These are phyloP conservation scores for Dinocampus coccinellae DNA, from an alignment of 2,888 invertebrate species.

Conservation along the genomic window DNA sequence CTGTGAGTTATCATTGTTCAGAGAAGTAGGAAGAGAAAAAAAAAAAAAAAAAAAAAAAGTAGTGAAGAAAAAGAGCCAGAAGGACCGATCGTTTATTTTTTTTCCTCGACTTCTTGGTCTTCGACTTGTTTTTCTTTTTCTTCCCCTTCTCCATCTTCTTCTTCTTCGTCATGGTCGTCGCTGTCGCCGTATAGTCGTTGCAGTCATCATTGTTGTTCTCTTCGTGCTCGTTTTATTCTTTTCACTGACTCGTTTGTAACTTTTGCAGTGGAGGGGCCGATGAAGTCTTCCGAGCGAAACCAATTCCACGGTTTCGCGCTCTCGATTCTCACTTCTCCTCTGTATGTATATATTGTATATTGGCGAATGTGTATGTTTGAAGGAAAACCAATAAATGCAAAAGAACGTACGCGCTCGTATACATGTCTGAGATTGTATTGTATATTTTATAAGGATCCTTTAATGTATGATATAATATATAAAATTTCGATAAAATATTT, in stretches of 20 bases:
- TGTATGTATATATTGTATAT: neutral
- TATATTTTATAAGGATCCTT: neutral
- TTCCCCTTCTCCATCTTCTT: neutral
- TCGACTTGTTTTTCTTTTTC: neutral
- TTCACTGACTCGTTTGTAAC: slow-evolving; percentile 12
- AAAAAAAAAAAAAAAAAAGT: slow-evolving; percentile 4
- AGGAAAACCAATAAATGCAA: neutral
- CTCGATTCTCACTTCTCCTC: slow-evolving; percentile 19
- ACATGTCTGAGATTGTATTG: neutral
- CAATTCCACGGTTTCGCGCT: slow-evolving; percentile 40
- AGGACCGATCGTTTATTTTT: neutral
- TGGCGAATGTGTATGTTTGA: neutral
- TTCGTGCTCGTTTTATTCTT: slow-evolving; percentile 11
- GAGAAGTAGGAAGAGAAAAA: neutral
- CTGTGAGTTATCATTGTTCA: neutral
- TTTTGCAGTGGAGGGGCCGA: slow-evolving; percentile 36
- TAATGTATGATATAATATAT: neutral
- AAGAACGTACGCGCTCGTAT: neutral
- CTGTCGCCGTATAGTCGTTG: neutral
- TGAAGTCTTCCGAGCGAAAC: slow-evolving; percentile 36
- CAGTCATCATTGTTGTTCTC: slow-evolving; percentile 3
- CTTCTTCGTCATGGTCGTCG: neutral
- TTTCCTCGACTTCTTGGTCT: neutral
- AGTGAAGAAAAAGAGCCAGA: slow-evolving; percentile 20
- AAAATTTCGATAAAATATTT: neutral